Conservation (phyloP, 1,140 invertebrate species). For the Nebria ingens region DNA sequence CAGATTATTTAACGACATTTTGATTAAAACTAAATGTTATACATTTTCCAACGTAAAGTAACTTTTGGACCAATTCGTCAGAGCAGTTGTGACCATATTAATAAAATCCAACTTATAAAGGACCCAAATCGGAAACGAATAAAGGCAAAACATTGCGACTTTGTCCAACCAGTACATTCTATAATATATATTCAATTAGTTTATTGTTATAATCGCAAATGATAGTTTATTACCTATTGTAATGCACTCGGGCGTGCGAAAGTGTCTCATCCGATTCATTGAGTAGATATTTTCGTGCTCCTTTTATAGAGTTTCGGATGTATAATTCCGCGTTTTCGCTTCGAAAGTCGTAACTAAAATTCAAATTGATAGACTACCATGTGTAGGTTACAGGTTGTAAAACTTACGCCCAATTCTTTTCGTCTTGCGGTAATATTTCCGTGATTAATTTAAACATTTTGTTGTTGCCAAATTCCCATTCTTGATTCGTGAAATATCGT, state of each 20-base stretch:
- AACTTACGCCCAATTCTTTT: not conserved
- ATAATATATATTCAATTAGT: not conserved
- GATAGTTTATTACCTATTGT: not conserved
- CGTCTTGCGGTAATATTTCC: not conserved
- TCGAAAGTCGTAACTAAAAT: not conserved
- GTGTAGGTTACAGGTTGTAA: not conserved
- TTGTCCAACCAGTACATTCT: slow-evolving; percentile 6
- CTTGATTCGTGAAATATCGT: not conserved
- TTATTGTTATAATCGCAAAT: not conserved
- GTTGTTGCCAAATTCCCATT: not conserved
- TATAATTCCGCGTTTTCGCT: not conserved
- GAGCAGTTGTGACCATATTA: not conserved
- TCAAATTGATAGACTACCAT: not conserved
- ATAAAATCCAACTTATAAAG: not conserved
- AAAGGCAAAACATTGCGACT: not conserved
- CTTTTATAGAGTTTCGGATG: not conserved
- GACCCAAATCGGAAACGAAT: not conserved
- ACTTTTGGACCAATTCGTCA: not conserved
- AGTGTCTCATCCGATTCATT: slow-evolving; percentile 5
- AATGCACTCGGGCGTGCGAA: not conserved
- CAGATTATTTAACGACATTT: too few species aligned
- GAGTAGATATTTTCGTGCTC: slow-evolving; percentile 4
- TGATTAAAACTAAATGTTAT: too few species aligned
- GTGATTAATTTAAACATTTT: not conserved
- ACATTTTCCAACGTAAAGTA: not conserved